These are phyloP conservation scores for Lota lota DNA, from an alignment of 2,113 vertebrate species.

Conservation along the genomic window DNA sequence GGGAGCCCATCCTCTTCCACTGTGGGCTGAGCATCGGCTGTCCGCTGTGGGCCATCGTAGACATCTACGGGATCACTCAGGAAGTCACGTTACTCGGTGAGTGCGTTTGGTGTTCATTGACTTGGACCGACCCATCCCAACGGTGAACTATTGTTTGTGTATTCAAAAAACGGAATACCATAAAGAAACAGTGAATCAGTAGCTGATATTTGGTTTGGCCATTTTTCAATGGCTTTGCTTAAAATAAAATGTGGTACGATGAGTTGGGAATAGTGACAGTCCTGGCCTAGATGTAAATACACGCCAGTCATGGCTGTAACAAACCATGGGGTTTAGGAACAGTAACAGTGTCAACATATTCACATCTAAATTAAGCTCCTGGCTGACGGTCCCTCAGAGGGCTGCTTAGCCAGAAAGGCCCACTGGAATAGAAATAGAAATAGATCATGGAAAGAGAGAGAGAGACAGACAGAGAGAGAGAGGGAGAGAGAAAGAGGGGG, in stretches of 20 bases:
- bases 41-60: constrained; percentile 96
- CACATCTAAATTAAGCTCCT: constrained; percentile 45
- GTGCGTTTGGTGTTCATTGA: constrained; percentile 21
- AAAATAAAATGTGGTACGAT: too few species aligned
- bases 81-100: constrained; percentile 94
- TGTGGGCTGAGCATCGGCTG: constrained; percentile 93
- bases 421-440: constrained; percentile 10
- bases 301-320: constrained; percentile 21
- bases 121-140: too few species aligned
- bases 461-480: constrained; percentile 9
- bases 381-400: constrained; percentile 26
- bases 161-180: too few species aligned
- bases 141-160: too few species aligned
- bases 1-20: constrained; percentile 94
- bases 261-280: too few species aligned
- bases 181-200: too few species aligned
- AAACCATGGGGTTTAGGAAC: constrained; percentile 20
- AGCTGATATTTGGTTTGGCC: too few species aligned
- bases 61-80: constrained; percentile 97
- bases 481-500: background rate
- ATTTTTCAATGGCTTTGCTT: too few species aligned
- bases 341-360: constrained; percentile 45
- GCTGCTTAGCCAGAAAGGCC: constrained; percentile 30
- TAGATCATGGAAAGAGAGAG: constrained; percentile 1
- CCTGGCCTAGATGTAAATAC: too few species aligned